A percentile compares a stretch with the other conserved stretches of the same genome.
These are phyloP conservation scores for Saccostrea cuccullata DNA, from an alignment of 1,140 invertebrate genomes.

Conservation along the genomic window DNA sequence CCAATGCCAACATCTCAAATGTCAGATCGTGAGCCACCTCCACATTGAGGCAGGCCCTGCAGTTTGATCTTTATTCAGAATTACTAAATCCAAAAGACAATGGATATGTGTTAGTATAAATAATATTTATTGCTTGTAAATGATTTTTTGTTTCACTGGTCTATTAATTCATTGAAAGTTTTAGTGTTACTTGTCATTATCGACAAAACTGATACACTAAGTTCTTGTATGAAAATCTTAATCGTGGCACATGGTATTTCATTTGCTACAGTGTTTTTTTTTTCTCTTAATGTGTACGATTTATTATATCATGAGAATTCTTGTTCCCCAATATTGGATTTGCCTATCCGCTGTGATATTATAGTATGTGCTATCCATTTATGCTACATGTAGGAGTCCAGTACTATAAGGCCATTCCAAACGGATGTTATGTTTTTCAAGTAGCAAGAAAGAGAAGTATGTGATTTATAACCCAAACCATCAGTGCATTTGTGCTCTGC, in stretches of 20 bases:
- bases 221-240: background rate
- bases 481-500: constrained; percentile 14
- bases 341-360: constrained; percentile 35
- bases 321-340: constrained; percentile 31
- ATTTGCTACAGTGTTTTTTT: constrained; percentile 25
- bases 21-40: constrained; percentile 69
- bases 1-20: constrained; percentile 67
- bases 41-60: constrained; percentile 57
- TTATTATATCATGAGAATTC: constrained; percentile 29
- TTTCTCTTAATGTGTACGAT: constrained; percentile 16
- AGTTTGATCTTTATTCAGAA: background rate
- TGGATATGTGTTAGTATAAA: constrained; percentile 31
- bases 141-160: constrained; percentile 20
- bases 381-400: constrained; percentile 20
- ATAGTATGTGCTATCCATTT: constrained; percentile 35
- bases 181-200: background rate
- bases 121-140: constrained; percentile 34
- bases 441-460: constrained; percentile 35
- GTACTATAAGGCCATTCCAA: constrained; percentile 32
- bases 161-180: constrained; percentile 24
- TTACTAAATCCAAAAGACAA: constrained; percentile 13
- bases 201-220: constrained; percentile 1
- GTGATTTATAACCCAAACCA: constrained; percentile 29
- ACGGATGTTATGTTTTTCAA: constrained; percentile 14
- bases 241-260: constrained; percentile 5